Base-by-base conservation (phyloP, 92 coral and sea anemone species). In the Blastomussa wellsi region DNA sequence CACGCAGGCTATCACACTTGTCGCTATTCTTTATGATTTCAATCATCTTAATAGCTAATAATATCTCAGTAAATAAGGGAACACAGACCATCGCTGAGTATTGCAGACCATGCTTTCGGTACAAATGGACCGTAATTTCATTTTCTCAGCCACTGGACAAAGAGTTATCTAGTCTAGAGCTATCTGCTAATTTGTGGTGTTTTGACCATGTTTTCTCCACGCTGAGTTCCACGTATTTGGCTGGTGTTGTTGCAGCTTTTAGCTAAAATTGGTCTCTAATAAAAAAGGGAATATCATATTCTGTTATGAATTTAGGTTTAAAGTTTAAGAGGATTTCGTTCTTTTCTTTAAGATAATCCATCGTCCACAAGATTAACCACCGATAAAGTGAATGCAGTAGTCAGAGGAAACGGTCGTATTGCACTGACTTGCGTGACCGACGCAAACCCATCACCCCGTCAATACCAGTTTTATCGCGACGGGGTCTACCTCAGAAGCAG, bases 361-460 rank as follows among this genome's bases (percentile, higher is more conserved):
- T 65, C 74, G 29, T 80, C 81, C 6, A 88, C 92, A 32, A 69
- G 72, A 31, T 82, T 94, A 16, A 84, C 78, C 26, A 79, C 93
- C 16, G 90, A 85, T 64, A 89, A 78, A 37, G 68, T 59, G 55
- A 92, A 92, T 71, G 62, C 89, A 60, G 81, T 94, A n/a, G 93
- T 92, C 39, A 17, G 66, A 22, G 98, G 98, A 6, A 94, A 94
- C 85, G 90, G 88, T 5, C 93, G 87, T 38, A 77, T 86, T 73
- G 62, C 79, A 29, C 62, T 94, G 42, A 88, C 78, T 32, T 94
- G 98, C 81, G 86, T 83, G 33, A 78, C 98, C 2, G 85, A 84
- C 37, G 93, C 95, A 26, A 88, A 90, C 67, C 98, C 98, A 4
- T 91, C 90, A 17, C 93, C 85, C 53, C 79, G 83, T 79, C 92